These are phyloP conservation scores for Heliconius hewitsoni DNA, from an alignment of 1,140 invertebrate species.

Conservation along the genomic window DNA sequence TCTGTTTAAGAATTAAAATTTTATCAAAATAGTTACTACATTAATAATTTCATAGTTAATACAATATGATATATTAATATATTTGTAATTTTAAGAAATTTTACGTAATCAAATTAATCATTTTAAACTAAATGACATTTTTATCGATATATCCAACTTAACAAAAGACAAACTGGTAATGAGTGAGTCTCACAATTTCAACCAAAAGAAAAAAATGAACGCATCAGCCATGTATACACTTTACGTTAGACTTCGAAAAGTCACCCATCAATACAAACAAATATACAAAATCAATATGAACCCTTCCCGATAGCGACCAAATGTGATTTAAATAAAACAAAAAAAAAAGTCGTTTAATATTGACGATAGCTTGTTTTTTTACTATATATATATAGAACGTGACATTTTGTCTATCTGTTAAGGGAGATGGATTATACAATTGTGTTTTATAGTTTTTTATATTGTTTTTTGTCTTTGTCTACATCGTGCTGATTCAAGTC, in stretches of 20 bases:
- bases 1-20: too few species aligned
- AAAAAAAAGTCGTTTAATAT: slow-evolving; percentile 51
- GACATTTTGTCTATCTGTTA: slow-evolving; percentile 18
- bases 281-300: slow-evolving; percentile 74
- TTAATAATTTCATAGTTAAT: too few species aligned
- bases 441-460: slow-evolving; percentile 1
- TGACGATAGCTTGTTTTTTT: slow-evolving; percentile 19
- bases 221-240: slow-evolving; percentile 31
- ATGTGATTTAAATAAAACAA: slow-evolving; percentile 72
- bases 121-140: background rate
- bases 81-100: too few species aligned
- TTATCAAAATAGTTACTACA: too few species aligned
- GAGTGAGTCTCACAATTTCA: slow-evolving; percentile 28
- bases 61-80: too few species aligned
- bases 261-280: slow-evolving; percentile 70
- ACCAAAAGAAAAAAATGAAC: slow-evolving; percentile 16
- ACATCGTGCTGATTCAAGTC: background rate
- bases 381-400: slow-evolving; percentile 17
- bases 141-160: background rate
- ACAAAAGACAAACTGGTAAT: slow-evolving; percentile 17
- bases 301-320: slow-evolving; percentile 73
- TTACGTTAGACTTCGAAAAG: slow-evolving; percentile 49
- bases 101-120: too few species aligned
- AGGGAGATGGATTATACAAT: slow-evolving; percentile 7
- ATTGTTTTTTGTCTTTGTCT: background rate